Base-by-base conservation (phyloP, 2,797 vertebrate genomes). In the Natrix natrix region DNA sequence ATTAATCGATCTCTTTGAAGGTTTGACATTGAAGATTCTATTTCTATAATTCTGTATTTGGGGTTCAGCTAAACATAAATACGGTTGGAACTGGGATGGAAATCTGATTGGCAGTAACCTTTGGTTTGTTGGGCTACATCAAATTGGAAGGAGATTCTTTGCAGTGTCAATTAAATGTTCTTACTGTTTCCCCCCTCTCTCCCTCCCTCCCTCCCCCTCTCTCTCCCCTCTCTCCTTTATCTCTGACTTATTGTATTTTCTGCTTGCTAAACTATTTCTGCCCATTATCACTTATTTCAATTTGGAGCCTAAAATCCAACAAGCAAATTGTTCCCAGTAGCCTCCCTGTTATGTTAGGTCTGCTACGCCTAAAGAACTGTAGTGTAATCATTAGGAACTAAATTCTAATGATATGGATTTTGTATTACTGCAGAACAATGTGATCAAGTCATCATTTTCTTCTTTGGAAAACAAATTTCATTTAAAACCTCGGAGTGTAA, bases 371-470 rank as follows among this genome's bases (percentile, higher is more conserved):
- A 12, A 55, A 83, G 60, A 26, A 16, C 37, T 87, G 5, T 87
- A 90, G 16, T 60, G 32, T 37, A 69, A 89, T 32, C 78, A 88
- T 78, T 90, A 32, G 14, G 10, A 90, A 92, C 14, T 28, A 43
- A 32, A 32, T 26, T 90, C 59, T 60, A 90, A 52, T 28, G 63
- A 54, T 37, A 66, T 37, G 26, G 78, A 91, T 22, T 55, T 43
- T 88, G 63, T 88, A 74, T 88, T 59, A 20, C 7, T 89, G 63
- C 91, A 93, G 91, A 94, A 96, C 1, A 2, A 8, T 94, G 14
- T 69, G 54, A 16, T 83, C 89, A 28, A 92, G 48, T 63, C 93
- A 66, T 95, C 90, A 83, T 54, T 86, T 95, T 90, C 52, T 95
- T 86, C 0, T 20, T 69, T 94, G 66, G 52, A 91, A 83, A 0